phyloP scores from a whole-genome alignment of 2,113 vertebrate genomes.

The Microtus pennsylvanicus region DNA sequence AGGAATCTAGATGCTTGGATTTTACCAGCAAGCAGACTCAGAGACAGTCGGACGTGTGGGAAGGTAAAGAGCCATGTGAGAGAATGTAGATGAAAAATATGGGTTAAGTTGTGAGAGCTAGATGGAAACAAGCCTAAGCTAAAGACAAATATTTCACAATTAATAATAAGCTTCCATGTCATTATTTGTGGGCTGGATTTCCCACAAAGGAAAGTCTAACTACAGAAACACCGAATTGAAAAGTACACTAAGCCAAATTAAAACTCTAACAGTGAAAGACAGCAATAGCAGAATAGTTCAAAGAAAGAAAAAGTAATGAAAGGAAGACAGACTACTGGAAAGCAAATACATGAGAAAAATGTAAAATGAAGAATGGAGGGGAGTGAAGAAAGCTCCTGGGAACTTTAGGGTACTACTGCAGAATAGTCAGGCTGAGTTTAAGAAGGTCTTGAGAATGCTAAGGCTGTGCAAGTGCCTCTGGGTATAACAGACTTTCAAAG shows the following conservation, averaged over 20 bases:
- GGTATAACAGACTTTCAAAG: neutral
- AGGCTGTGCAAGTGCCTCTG: neutral
- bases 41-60: neutral
- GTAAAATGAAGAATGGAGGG: neutral
- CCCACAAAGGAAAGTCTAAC: neutral
- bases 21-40: neutral
- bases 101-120: neutral
- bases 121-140: neutral
- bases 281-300: neutral
- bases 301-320: neutral
- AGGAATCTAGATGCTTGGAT: neutral
- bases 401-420: neutral
- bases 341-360: neutral
- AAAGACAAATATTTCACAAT: neutral
- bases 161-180: neutral
- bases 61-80: neutral
- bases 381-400: neutral
- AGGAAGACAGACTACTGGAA: neutral
- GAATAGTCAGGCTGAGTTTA: neutral
- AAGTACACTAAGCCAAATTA: neutral
- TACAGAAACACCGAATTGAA: neutral
- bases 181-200: neutral
- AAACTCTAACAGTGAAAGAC: neutral
- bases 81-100: neutral
- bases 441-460: neutral